phyloP scores from a whole-genome alignment of 2,113 vertebrate species.

The Larimichthys crocea region DNA sequence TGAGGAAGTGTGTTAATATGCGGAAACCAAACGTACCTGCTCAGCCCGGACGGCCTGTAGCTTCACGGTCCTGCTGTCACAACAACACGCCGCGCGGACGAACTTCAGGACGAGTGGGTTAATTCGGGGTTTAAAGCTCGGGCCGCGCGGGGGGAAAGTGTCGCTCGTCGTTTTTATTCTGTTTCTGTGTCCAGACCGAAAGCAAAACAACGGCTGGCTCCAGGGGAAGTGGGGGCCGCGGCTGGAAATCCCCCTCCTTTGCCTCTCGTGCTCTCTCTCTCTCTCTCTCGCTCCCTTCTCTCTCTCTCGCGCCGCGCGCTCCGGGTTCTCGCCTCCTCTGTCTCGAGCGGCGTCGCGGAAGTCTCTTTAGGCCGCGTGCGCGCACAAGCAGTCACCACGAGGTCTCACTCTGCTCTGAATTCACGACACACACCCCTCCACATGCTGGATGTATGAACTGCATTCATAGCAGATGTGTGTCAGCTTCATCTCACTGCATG shows the following conservation, averaged over 20 bases:
- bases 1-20: conserved; percentile 57
- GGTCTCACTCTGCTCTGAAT: conserved; percentile 37
- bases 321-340: neutral
- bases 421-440: neutral
- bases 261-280: conserved; percentile 25
- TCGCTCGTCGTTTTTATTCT: conserved; percentile 77
- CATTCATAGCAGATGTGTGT: too few relatives aligned
- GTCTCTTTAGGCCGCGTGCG: conserved; percentile 46
- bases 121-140: too few relatives aligned
- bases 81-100: neutral
- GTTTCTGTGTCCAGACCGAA: conserved; percentile 92
- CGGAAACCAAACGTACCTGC: conserved; percentile 74
- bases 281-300: too few relatives aligned
- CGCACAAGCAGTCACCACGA: conserved; percentile 1
- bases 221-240: conserved; percentile 85
- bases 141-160: too few relatives aligned
- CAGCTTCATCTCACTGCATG: too few relatives aligned
- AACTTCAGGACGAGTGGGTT: neutral
- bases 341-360: conserved; percentile 53
- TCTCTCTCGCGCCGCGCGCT: too few relatives aligned
- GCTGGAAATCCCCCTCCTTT: conserved; percentile 89
- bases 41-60: conserved; percentile 53
- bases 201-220: conserved; percentile 91
- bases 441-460: too few relatives aligned
- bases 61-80: conserved; percentile 19